Base-by-base conservation (phyloP, 2,888 invertebrate species). In the Agonopterix heracliana region DNA sequence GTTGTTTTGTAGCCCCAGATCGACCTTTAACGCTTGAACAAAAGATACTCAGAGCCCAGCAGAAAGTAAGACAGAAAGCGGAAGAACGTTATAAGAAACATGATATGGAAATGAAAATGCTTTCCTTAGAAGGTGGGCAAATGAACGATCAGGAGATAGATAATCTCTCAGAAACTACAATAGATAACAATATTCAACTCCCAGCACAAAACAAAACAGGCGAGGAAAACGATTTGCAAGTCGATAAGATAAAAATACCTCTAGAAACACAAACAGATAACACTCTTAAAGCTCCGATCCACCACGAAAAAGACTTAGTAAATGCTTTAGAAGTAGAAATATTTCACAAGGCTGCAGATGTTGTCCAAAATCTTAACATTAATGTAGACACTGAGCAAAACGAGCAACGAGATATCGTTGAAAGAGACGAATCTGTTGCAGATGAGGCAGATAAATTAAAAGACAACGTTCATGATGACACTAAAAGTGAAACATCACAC, bases 11-110 rank as follows among this genome's bases (percentile, higher is more conserved):
- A 85, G 81, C 66, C 46, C 47, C 48, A 17, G 68, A 62, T 49
- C 70, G 64, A 54, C 10, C 45, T 7, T 47, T 74, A 44, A 63
- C 74, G 1, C 58, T 86, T 50, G 71, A 81, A 50, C 60, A 81
- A 60, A 87, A 79, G 68, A 77, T 87, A 42, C 53, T 56, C n/a
- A 68, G 47, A 44, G 82, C 77, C 9, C 83, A 78, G 68, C 63
- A 73, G 54, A 81, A 70, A 55, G 59, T 84, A 26, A 66, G 64
- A 47, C 63, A 75, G 60, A 70, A 72, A 59, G 76, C 79, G 41
- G 65, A 70, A 57, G 59, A 68, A 48, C 64, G 70, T 11, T 61
- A 60, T 46, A 54, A 59, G 51, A 62, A 55, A 41, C 68, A 59
- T 53, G 60, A 74, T 48, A 55, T 54, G 38, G 56, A 64, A 13